phyloP scores from a whole-genome alignment of 2,113 vertebrate species.

The Gambusia affinis region DNA sequence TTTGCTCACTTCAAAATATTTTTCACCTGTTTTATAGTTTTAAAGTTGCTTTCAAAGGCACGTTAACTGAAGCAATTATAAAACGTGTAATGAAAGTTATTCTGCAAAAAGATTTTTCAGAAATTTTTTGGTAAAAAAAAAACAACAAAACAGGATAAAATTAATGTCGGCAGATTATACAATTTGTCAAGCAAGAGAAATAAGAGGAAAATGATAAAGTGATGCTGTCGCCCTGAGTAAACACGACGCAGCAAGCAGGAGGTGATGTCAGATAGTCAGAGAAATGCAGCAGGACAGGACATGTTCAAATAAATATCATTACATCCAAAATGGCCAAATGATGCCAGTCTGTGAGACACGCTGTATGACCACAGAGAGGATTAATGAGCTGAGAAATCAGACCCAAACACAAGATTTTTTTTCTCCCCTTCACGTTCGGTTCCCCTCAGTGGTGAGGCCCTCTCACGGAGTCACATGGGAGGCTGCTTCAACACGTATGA shows the following conservation, averaged over 20 bases:
- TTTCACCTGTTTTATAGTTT: too few species aligned
- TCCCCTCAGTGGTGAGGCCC: conserved; percentile 39
- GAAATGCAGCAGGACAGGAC: conserved; percentile 62
- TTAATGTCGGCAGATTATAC: neutral
- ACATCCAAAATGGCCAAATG: conserved; percentile 60
- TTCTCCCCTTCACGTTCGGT: conserved; percentile 1
- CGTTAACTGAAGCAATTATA: too few species aligned
- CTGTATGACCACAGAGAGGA: conserved; percentile 58
- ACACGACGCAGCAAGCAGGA: conserved; percentile 52
- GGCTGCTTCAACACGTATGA: conserved; percentile 53
- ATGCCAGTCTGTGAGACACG: conserved; percentile 56
- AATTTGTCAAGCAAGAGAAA: neutral
- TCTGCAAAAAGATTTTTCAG: neutral
- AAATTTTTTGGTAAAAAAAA: neutral
- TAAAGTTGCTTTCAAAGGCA: too few species aligned
- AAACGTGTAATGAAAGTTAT: neutral
- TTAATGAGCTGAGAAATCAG: conserved; percentile 75
- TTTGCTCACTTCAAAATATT: too few species aligned
- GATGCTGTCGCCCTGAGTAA: conserved; percentile 24
- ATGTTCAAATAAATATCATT: conserved; percentile 76
- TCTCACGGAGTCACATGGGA: conserved; percentile 49
- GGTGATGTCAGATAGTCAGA: conserved; percentile 67
- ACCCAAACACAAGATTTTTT: conserved; percentile 61
- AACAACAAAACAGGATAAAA: neutral
- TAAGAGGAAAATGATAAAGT: neutral